These are phyloP conservation scores for Vannuccia rotundouncinata DNA, from an alignment of 2,888 invertebrate species.

Conservation along the genomic window DNA sequence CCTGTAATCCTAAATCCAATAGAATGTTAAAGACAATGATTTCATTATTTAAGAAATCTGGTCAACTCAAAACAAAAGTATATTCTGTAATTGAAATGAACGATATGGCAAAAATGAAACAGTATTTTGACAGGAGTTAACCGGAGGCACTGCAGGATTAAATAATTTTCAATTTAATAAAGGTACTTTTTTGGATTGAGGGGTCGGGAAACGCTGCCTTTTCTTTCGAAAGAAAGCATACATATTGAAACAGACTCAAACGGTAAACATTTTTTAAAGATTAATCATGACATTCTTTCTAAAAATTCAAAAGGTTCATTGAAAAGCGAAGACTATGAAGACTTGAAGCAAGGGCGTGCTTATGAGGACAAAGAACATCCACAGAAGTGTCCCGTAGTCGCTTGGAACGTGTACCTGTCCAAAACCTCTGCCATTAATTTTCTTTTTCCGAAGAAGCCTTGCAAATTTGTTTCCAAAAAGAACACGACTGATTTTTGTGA, in stretches of 20 bases:
- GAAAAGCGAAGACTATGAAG: neutral
- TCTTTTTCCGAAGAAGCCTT: neutral
- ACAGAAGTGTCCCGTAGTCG: conserved; percentile 30
- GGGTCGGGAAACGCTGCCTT: conserved; percentile 27
- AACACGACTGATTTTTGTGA: conserved; percentile 4
- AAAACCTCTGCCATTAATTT: neutral
- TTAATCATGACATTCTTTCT: conserved; percentile 31
- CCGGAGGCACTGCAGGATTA: conserved; percentile 29
- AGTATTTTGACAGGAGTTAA: conserved; percentile 14
- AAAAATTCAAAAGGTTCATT: conserved; percentile 33
- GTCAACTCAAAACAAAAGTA: conserved; percentile 23
- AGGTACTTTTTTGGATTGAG: conserved; percentile 34
- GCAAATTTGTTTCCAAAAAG: conserved; percentile 2
- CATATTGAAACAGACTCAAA: conserved; percentile 22
- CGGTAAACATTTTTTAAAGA: conserved; percentile 9
- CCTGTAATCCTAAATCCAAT: conserved; percentile 17
- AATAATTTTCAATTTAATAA: conserved; percentile 32
- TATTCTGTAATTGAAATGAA: conserved; percentile 23
- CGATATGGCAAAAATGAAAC: neutral
- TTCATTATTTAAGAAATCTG: conserved; percentile 23
- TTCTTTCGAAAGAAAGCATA: neutral
- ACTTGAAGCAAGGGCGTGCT: neutral
- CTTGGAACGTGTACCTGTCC: neutral
- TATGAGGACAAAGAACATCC: neutral
- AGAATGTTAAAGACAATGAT: conserved; percentile 29